phyloP scores from a whole-genome alignment of 2,797 vertebrate species.

The Clarias fuscus region DNA sequence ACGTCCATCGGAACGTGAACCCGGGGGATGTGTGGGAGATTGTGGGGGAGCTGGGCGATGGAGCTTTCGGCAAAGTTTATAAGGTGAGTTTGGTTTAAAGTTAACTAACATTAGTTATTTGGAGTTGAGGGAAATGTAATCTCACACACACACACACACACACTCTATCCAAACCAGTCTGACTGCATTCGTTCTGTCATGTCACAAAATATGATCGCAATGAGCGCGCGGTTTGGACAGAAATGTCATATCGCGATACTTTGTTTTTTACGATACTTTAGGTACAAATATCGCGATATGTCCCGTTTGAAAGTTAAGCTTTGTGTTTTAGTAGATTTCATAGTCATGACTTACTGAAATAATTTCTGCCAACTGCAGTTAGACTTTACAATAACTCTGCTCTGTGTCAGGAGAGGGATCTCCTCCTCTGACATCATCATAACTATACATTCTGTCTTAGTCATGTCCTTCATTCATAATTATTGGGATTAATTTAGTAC shows the following conservation, averaged over 20 bases:
- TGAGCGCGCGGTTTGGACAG: not conserved
- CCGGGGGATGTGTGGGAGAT: conserved; percentile 92
- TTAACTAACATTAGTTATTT: not conserved
- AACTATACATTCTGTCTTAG: no score
- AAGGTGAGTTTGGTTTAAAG: conserved; percentile 77
- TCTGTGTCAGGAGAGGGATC: no score
- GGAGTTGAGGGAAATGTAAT: no score
- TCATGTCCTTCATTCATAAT: no score
- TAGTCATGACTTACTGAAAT: not conserved
- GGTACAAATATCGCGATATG: not conserved
- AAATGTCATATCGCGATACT: not conserved
- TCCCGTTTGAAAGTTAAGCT: not conserved
- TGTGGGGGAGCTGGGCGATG: conserved; percentile 91
- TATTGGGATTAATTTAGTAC: no score
- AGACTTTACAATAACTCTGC: no score
- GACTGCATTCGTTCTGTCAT: not conserved
- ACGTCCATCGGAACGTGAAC: conserved; percentile 89
- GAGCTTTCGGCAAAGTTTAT: conserved; percentile 96
- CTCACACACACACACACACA: not conserved
- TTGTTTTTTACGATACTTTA: not conserved
- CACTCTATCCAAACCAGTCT: not conserved
- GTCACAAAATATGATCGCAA: not conserved
- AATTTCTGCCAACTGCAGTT: no score
- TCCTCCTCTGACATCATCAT: no score
- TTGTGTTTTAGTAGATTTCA: not conserved